Evolutionary conservation across 2,888 invertebrate genomes (phyloP), one percentile per base, ranked within the genome.

Genomic region (Apodemia mormo): DNA sequence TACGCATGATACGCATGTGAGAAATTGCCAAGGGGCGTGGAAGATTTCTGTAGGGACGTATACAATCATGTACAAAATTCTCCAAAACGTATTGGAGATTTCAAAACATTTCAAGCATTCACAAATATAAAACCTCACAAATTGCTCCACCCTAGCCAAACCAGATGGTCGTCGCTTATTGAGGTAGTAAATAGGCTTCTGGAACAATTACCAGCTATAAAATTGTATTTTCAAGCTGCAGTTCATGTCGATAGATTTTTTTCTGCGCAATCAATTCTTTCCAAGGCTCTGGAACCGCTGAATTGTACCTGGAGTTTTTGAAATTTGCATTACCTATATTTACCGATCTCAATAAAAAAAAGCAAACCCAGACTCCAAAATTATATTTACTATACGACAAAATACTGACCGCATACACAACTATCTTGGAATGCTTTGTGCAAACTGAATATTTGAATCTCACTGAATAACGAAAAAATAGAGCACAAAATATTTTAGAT

Each of bases 181-280:
- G 66, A 71, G 33, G 78, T 76, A 8, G 78, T 80, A 9, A 76
- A 72, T 30, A 69, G 77, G 67, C 68, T 78, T 74, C 66, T 77
- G 54, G 78, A 78, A 76, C 75, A 76, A 70, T 68, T 74, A 58
- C 75, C 75, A 72, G 71, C 78, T 1, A 67, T 79, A 66, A 77
- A 76, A 74, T 40, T 78, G 69, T 79, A 77, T 74, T 77, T 77
- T 71, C 76, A 75, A 74, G 69, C 54, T 69, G 77, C 76, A 64
- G 74, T 75, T n/a, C 65, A 70, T 65, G 71, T 66, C 58, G 78
- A 78, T 64, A 71, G 75, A 37, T 72, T 77, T 68, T 76, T 78
- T 76, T 65, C 76, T 67, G 77, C 78, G 30, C 75, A 80, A 66
- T 29, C 70, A 58, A 72, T 73, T 45, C 69, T 67, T 58, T 40